Evolutionary conservation across 2,113 vertebrate genomes (phyloP), one percentile per base, ranked within the genome.

Genomic region (Rhipidura dahli): DNA sequence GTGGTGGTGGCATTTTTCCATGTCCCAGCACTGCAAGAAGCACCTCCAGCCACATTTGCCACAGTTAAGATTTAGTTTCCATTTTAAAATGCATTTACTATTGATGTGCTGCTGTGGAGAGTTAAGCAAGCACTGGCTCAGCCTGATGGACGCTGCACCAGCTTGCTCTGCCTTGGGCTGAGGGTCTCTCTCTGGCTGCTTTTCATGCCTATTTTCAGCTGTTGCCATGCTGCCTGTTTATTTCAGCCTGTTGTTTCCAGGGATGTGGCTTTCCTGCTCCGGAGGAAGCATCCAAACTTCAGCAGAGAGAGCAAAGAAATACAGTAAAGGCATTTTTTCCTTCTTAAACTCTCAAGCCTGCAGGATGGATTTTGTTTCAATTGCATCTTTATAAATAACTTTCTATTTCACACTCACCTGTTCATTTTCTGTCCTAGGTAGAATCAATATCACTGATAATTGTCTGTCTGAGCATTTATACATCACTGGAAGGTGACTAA

Each of bases 371-470:
- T 93, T 86, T 80, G 47, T 93, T 93, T 93, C 91, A 68, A 57
- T 88, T 94, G 69, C 75, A 45, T 87, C 84, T 96, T 94, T 71
- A 95, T 94, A 92, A 91, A 93, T 83, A 95, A 90, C 79, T 83
- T 82, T 66, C 70, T 85, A 23, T 93, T 94, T 91, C 10, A 3
- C 33, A 56, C 35, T 87, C 82, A 87, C 90, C 93, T 94, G 72
- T 90, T 91, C 37, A 31, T 96, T 96, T 94, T 83, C 84, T 96
- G 65, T 60, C 70, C 86, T 92, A 78, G 47, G 68, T 92, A 83
- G 77, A 94, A 93, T 96, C 90, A 85, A 73, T 93, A 95, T 70
- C 84, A 73, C 60, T 1, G 26, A 72, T 91, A 93, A 96, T 89
- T 90, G 89, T 91, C 81, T 90, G 78, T 90, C 87, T 92, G 79